Evolutionary conservation across 2,888 invertebrate species (phyloP).

Genomic region (Agelastica alni): DNA sequence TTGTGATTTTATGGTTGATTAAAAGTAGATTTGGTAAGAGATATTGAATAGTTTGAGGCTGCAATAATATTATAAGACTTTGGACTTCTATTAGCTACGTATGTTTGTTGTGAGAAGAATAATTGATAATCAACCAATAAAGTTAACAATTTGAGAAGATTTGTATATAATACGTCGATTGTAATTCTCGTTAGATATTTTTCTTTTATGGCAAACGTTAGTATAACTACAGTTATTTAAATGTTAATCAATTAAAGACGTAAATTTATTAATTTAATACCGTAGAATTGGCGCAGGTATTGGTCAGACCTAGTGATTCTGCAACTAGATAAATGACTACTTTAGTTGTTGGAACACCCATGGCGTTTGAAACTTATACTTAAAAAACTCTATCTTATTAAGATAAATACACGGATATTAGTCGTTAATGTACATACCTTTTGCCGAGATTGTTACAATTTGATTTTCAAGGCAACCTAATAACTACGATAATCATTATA

Average conservation of each 20-base stretch:
- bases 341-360: conserved; percentile 30
- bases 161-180: no score
- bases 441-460: conserved; percentile 32
- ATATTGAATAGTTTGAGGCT: no score
- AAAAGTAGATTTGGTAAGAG: no score
- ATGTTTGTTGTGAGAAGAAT: no score
- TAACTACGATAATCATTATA: conserved; percentile 23
- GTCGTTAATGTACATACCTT: conserved; percentile 31
- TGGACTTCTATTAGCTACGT: no score
- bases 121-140: no score
- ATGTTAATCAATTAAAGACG: conserved; percentile 8
- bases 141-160: no score
- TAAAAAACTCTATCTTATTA: conserved; percentile 30
- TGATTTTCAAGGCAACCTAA: conserved; percentile 29
- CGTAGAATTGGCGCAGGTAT: conserved; percentile 17
- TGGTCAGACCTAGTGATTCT: conserved; percentile 13
- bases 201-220: no score
- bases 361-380: conserved; percentile 29
- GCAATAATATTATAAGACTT: no score
- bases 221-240: no score
- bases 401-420: conserved; percentile 32
- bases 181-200: no score
- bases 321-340: conserved; percentile 30
- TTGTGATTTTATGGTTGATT: no score
- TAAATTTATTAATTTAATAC: conserved; percentile 15